phyloP scores from a whole-genome alignment of 2,797 vertebrate genomes.

The Taeniopygia guttata region DNA sequence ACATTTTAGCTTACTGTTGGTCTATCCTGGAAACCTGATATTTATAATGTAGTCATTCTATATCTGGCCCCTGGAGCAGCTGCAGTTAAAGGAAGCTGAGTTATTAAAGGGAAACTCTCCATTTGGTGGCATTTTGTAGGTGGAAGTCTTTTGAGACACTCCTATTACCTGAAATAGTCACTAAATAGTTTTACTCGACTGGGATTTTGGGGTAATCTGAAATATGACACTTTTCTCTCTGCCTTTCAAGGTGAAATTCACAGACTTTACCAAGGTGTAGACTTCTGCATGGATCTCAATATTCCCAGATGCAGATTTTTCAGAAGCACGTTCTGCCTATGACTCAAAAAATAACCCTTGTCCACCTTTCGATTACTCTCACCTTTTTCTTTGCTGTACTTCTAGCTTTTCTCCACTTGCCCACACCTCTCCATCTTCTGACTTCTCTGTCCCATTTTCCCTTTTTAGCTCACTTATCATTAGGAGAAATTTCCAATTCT shows the following conservation, averaged over 20 bases:
- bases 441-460: not conserved
- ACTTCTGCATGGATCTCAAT: not conserved
- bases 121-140: not conserved
- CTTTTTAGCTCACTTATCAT: not conserved
- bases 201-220: not conserved
- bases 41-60: constrained; percentile 41
- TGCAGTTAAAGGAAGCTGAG: constrained; percentile 10
- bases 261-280: not conserved
- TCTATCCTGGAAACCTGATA: constrained; percentile 25
- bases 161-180: not conserved
- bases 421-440: not conserved
- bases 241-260: not conserved
- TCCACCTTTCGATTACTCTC: not conserved
- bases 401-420: not conserved
- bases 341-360: not conserved
- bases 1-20: constrained; percentile 10
- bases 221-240: not conserved
- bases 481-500: not conserved
- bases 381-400: not conserved
- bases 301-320: not conserved
- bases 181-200: not conserved
- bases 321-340: rapidly evolving
- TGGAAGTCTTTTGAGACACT: not conserved
- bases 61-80: not conserved
- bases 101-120: constrained; percentile 16